These are phyloP conservation scores for Byasa hedistus DNA, from an alignment of 2,888 invertebrate genomes.

Conservation along the genomic window DNA sequence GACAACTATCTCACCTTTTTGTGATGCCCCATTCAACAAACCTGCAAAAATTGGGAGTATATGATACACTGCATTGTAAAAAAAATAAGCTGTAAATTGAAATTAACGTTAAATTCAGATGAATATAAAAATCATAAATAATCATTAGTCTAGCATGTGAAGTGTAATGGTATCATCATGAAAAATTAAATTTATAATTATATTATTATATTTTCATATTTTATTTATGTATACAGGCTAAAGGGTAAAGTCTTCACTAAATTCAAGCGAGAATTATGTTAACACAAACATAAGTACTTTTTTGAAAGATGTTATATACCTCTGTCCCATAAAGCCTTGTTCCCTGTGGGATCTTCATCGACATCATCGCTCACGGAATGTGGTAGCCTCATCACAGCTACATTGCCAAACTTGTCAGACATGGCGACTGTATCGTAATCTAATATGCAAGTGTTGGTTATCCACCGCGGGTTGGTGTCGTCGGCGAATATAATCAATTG, in stretches of 20 bases:
- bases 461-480: slow-evolving; percentile 97
- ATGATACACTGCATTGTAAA: neutral
- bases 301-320: slow-evolving; percentile 51
- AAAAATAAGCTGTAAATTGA: neutral
- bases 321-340: slow-evolving; percentile 97
- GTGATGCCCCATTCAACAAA: slow-evolving; percentile 96
- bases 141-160: slow-evolving; percentile 81
- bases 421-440: slow-evolving; percentile 98
- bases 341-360: slow-evolving; percentile 99
- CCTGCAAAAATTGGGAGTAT: slow-evolving; percentile 71
- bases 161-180: slow-evolving; percentile 63
- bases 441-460: slow-evolving; percentile 93
- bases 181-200: slow-evolving; percentile 6
- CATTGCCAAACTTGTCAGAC: slow-evolving; percentile 98
- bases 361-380: slow-evolving; percentile 97
- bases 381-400: slow-evolving; percentile 93
- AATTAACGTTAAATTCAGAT: slow-evolving; percentile 45
- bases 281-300: no score
- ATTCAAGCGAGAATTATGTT: no score
- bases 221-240: neutral
- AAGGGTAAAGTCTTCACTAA: neutral
- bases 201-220: neutral
- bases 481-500: slow-evolving; percentile 99
- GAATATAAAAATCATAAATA: slow-evolving; percentile 60
- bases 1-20: slow-evolving; percentile 95